Evolutionary conservation across 1,140 invertebrate species (phyloP), one percentile per base, ranked within the genome.

Genomic region (Nasonia longicornis): DNA sequence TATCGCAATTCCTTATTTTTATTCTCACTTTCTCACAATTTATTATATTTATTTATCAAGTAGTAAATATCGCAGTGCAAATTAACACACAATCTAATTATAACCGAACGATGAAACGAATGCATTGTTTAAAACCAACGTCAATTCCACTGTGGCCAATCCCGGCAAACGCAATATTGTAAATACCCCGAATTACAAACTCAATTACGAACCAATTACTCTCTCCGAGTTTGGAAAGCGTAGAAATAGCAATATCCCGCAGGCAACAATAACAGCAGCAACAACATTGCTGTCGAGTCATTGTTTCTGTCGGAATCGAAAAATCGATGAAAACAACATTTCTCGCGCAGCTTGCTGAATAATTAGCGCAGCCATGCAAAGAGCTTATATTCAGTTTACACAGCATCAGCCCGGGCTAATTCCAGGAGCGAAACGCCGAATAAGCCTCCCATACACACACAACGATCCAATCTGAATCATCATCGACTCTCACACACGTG

Each of bases 331-430:
- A 31, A 26, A 31, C 14, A 11, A 26, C 64, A 31, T 16, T 26
- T 16, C 58, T 29, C 64, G 64, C 14, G 12, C 64, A 67, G 16
- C 52, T 31, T 67, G 22, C n/a, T 42, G 35, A 72, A n/a, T 72
- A 72, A 72, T 72, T 38, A 72, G 35, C 38, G 70, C 70, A 42
- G 12, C 16, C 70, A 31, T 42, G 70, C 70, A 72, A 72, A 45
- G 31, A 72, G 70, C 70, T 72, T 72, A 72, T 72, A 42, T 72
- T 72, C 70, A 45, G 70, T 72, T 72, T 72, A 42, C 70, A 38
- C 70, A 31, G 69, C 29, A 11, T n/a, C 69, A 20, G 45, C 10
- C 67, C 7, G 63, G 20, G 64, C 26, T 67, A 67, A 67, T 67
- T 67, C 64, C 64, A 67, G 2, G 22, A n/a, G 20, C 52, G 52